Conservation (phyloP, 30 jellyfish, hydroid and myxozoan genomes). For the Aurelia sp. region DNA sequence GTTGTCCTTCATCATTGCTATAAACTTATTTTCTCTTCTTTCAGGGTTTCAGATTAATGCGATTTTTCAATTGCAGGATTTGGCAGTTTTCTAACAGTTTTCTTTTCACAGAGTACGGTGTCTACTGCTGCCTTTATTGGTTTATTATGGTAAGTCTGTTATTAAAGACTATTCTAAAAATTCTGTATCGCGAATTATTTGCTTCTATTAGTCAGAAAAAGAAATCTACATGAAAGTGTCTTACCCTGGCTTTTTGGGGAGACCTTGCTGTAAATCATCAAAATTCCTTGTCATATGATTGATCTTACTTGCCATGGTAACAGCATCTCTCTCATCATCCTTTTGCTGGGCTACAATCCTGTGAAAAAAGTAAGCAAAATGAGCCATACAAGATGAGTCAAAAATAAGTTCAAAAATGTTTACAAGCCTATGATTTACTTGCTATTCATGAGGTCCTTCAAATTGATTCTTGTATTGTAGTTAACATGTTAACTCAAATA, state of each 20-base stretch:
- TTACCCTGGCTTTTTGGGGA: constrained; percentile 98
- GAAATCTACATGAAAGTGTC: neutral
- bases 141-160: too few species aligned
- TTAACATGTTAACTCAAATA: too few species aligned
- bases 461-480: too few species aligned
- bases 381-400: neutral
- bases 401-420: neutral
- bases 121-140: too few species aligned
- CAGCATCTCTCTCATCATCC: constrained; percentile 37
- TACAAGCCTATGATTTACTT: neutral
- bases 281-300: constrained; percentile 62
- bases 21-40: too few species aligned
- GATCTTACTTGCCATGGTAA: constrained; percentile 60
- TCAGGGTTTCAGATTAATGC: too few species aligned
- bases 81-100: too few species aligned
- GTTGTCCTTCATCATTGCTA: too few species aligned
- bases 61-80: too few species aligned
- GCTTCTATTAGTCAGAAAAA: neutral
- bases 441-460: neutral
- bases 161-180: too few species aligned
- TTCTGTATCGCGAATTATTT: too few species aligned
- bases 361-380: neutral
- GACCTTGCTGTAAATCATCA: constrained; percentile 89
- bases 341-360: constrained; percentile 45
- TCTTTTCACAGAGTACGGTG: too few species aligned